Evolutionary conservation across 2,797 vertebrate genomes (phyloP), one percentile per base, ranked within the genome.

Genomic region (Discoglossus pictus): DNA sequence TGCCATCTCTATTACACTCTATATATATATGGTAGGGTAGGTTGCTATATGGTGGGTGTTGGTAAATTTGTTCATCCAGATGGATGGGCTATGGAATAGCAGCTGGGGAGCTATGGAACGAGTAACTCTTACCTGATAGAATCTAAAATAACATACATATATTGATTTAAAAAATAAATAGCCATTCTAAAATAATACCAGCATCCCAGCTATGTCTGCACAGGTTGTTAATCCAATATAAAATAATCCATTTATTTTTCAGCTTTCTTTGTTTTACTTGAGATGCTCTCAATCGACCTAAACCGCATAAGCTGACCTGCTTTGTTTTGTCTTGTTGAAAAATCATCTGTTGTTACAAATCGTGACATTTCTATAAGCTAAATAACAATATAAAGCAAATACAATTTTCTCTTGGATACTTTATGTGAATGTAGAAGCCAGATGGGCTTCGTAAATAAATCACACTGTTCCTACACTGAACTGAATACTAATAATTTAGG

Each of bases 401-500:
- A 36, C 61, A 71, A 65, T 71, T 64, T 70, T 70, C 68, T 36
- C 52, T 58, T 20, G 17, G 47, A 23, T 48, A 64, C 53, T 53
- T 46, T 52, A 59, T 51, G 53, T 20, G 13, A 44, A 43, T 36
- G 53, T 16, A 43, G 31, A 27, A 65, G 54, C 18, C 61, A 71
- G 68, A 71, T 71, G 68, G 51, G 53, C 21, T 64, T 52, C 52
- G 61, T 46, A 52, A 59, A 71, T 52, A 56, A 70, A 71, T 71
- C 60, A 24, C 38, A 52, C 15, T 31, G 35, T 27, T 43, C 36
- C 43, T n/a, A 40, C 36, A 34, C 18, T 18, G 61, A 12, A 11
- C 38, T 38, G 68, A 71, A 71, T 71, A 59, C 53, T 65, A 71
- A 64, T 63, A 18, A 43, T 4, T 31, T 31, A 31, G n/a, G n/a